Percentiles rank a stretch among this genome's conserved stretches.
Conservation (phyloP, 2,797 vertebrate species). For the Crocodylus rhombifer region DNA sequence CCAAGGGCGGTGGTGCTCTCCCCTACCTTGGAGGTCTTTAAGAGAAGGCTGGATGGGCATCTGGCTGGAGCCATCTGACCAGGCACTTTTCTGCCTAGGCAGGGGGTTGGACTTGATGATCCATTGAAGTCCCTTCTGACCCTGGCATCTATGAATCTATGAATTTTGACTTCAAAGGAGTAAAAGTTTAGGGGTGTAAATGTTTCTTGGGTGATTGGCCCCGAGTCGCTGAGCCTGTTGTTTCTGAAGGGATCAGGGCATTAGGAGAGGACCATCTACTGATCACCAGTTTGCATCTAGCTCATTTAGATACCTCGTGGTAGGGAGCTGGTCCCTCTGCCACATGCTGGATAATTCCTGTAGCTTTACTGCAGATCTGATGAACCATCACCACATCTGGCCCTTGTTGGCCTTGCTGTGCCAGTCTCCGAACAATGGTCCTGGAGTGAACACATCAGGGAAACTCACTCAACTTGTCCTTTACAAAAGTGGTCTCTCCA, state of each 20-base stretch:
- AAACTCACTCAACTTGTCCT: background rate
- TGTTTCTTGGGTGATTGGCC: background rate
- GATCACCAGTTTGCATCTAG: background rate
- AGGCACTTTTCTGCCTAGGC: no score
- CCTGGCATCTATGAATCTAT: no score
- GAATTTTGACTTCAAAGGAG: no score
- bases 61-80: no score
- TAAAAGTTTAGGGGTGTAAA: background rate
- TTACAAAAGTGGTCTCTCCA: background rate
- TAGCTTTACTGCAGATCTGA: background rate
- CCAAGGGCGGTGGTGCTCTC: no score
- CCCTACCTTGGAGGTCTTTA: no score
- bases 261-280: background rate
- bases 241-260: background rate
- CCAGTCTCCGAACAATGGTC: background rate
- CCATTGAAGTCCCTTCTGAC: no score
- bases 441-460: background rate
- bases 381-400: background rate
- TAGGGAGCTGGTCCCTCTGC: background rate
- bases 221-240: background rate
- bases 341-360: background rate
- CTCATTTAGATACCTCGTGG: background rate
- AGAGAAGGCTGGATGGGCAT: no score
- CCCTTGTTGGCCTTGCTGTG: rapidly evolving
- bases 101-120: no score